Conservation (phyloP, 2,797 vertebrate species). For the Coluber constrictor region DNA sequence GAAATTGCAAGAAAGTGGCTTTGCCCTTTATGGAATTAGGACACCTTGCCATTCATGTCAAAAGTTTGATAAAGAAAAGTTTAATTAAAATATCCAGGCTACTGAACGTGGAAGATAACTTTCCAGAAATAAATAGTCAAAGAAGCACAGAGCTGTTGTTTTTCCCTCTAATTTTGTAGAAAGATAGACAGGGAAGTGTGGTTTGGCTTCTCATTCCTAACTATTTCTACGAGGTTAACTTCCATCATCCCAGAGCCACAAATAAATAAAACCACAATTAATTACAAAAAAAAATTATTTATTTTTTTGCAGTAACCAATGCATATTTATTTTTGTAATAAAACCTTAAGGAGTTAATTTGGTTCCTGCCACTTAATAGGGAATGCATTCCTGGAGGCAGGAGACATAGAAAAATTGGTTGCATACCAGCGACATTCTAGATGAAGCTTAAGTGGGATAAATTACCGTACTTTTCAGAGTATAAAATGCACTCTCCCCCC, state of each 20-base stretch:
- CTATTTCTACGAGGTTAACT: background rate
- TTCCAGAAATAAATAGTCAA: background rate
- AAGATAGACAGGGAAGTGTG: background rate
- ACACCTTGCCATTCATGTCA: conserved; percentile 42
- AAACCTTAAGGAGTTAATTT: background rate
- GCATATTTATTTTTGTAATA: background rate
- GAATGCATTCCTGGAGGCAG: background rate
- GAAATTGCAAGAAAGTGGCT: conserved; percentile 36
- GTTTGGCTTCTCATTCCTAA: background rate
- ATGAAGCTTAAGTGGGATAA: background rate
- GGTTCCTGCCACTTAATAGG: background rate
- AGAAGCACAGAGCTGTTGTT: background rate
- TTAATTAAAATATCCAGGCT: conserved; percentile 53
- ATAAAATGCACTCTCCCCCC: too few relatives aligned
- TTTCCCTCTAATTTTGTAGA: background rate
- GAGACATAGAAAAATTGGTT: background rate
- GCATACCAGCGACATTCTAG: background rate
- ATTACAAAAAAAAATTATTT: background rate
- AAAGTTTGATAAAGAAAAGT: conserved; percentile 32
- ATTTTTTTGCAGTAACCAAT: background rate
- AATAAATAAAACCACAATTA: background rate
- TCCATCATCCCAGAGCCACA: background rate
- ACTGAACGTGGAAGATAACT: background rate
- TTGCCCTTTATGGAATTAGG: conserved; percentile 45
- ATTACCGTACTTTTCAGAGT: background rate